Base-by-base conservation (phyloP, 2,888 invertebrate genomes). In the Lasiommata megera region DNA sequence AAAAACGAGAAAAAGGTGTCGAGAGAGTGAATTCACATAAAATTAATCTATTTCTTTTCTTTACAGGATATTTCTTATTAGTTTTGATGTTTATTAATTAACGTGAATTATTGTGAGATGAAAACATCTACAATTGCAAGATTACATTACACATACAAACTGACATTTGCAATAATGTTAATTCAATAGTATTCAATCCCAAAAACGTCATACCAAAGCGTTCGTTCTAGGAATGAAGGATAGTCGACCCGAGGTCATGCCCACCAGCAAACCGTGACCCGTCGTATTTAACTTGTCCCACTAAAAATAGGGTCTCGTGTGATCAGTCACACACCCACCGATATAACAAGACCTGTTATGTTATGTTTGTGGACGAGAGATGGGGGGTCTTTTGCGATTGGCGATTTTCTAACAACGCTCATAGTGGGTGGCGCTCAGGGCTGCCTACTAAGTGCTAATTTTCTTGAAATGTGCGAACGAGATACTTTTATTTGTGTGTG, bases 361-460 rank as follows among this genome's bases (percentile, higher is more conserved):
- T 52, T 29, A 11, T 40, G 7, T 1, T 28, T 6, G 9, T 38
- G 6, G 9, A 11, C 11, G 12, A 40, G 29, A 23, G 28, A 51
- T 28, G 28, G 38, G 38, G 38, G 51, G 28, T 40, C 51, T 38
- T 2, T 16, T 28, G 11, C 7, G 38, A 38, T n/a, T 54, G 14
- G 12, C 17, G 37, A 14, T 17, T 65, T 65, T 70, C 71, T 62
- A 51, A 82, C 77, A 82, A 75, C 76, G 74, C 72, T 71, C 79
- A 76, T 78, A 80, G 88, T 88, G 82, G 88, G 88, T 84, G 88
- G 77, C 73, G 14, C 11, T 1, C n/a, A 51, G 51, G 51, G 51
- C n/a, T 51, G 51, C 28, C 38, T 29, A 46, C 7, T 23, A 8
- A 11, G 7, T 14, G 37, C 16, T 8, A 44, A 6, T 29, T 44